Evolutionary conservation across 2,888 invertebrate species (phyloP).

Genomic region (Morpho deidamia): DNA sequence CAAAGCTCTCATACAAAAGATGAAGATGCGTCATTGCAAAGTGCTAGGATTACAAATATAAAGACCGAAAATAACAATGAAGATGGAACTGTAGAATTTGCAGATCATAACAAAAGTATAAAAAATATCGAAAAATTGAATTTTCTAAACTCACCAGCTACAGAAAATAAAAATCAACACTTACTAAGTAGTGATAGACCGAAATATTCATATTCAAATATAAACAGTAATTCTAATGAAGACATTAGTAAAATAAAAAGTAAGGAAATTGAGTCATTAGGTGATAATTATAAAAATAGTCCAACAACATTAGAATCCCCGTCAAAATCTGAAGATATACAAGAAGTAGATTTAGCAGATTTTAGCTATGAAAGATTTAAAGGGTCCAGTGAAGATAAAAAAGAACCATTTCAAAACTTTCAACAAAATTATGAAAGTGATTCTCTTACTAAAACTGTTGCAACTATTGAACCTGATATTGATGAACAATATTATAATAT

Average conservation of each 20-base stretch:
- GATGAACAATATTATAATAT: conserved; percentile 5
- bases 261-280: conserved; percentile 3
- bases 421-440: not conserved
- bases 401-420: conserved; percentile 31
- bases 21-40: not conserved
- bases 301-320: conserved; percentile 17
- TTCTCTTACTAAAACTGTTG: conserved; percentile 25
- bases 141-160: not conserved
- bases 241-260: not conserved
- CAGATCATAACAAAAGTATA: not conserved
- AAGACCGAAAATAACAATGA: not conserved
- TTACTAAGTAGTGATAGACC: not conserved
- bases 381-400: conserved; percentile 41
- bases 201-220: not conserved
- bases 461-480: not conserved
- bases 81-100: not conserved
- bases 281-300: conserved; percentile 22
- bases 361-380: conserved; percentile 49
- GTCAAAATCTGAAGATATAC: conserved; percentile 30
- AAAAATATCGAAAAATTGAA: not conserved
- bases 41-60: not conserved
- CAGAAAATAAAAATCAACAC: not conserved
- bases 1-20: not conserved
- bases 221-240: not conserved
- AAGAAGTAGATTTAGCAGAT: conserved; percentile 47